Percentiles rank a stretch among this genome's conserved stretches.
These are phyloP conservation scores for Echinops telfairi DNA, from an alignment of 2,113 vertebrate species.

Conservation along the genomic window DNA sequence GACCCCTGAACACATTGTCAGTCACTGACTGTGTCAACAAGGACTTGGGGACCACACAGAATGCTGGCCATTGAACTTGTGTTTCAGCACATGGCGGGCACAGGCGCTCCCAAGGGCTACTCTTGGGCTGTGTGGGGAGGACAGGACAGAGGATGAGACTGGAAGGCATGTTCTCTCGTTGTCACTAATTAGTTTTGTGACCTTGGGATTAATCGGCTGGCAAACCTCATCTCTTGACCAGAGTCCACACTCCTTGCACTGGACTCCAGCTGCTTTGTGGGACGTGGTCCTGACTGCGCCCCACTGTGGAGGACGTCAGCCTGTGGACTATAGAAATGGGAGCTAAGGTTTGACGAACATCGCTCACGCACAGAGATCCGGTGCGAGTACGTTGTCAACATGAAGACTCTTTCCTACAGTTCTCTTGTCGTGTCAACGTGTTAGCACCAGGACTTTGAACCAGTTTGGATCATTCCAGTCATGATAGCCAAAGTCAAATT, in stretches of 20 bases:
- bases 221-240: neutral
- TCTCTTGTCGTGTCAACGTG: neutral
- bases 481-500: neutral
- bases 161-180: neutral
- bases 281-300: neutral
- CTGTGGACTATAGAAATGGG: neutral
- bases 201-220: neutral
- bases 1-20: constrained; percentile 68
- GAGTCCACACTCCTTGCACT: neutral
- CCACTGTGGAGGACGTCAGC: neutral
- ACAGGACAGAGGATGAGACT: neutral
- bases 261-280: neutral
- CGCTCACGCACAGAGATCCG: neutral
- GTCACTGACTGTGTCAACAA: constrained; percentile 72
- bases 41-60: constrained; percentile 73
- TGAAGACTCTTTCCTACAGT: neutral
- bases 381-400: neutral
- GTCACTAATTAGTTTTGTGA: neutral
- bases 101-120: neutral
- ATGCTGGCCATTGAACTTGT: neutral
- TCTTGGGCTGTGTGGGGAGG: neutral
- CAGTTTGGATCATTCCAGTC: neutral
- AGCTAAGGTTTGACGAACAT: neutral
- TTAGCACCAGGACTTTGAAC: neutral
- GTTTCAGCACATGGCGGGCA: neutral